These are phyloP conservation scores for Austrofundulus limnaeus DNA, from an alignment of 2,113 vertebrate species.

Conservation along the genomic window DNA sequence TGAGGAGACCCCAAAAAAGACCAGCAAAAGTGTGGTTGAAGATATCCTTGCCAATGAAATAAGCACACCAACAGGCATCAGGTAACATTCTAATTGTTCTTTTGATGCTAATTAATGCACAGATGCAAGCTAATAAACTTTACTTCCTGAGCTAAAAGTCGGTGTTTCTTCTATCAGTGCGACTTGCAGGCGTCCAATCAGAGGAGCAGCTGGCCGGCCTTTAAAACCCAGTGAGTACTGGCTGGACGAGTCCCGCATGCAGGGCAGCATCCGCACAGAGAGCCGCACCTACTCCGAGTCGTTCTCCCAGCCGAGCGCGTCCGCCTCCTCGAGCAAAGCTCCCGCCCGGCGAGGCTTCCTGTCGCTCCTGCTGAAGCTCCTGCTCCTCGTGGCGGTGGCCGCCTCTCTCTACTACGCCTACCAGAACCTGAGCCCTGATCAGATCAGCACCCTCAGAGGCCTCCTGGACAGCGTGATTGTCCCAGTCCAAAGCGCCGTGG, in stretches of 20 bases:
- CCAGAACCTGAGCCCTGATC: constrained; percentile 88
- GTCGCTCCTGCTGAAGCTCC: constrained; percentile 86
- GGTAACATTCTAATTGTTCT: constrained; percentile 71
- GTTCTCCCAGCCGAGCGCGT: constrained; percentile 27
- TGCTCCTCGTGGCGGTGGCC: constrained; percentile 82
- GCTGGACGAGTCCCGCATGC: constrained; percentile 81
- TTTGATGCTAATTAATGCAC: background rate
- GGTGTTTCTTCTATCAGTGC: constrained; percentile 74
- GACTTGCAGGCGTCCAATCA: constrained; percentile 92
- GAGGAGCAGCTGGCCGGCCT: constrained; percentile 91
- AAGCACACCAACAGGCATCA: constrained; percentile 92
- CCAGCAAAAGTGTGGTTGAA: constrained; percentile 88
- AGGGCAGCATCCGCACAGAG: constrained; percentile 57
- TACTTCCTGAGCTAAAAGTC: background rate
- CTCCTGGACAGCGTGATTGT: constrained; percentile 61
- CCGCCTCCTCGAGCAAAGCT: constrained; percentile 19
- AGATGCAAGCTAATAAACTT: background rate
- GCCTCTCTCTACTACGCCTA: constrained; percentile 84
- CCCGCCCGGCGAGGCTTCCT: constrained; percentile 67
- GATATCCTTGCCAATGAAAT: constrained; percentile 92
- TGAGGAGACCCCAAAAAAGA: constrained; percentile 76
- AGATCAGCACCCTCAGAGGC: constrained; percentile 77
- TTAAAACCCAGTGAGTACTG: constrained; percentile 86
- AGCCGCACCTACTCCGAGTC: constrained; percentile 62
- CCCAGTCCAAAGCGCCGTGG: constrained; percentile 55